phyloP scores from a whole-genome alignment of 2,888 invertebrate species.

The Thereva unica region DNA sequence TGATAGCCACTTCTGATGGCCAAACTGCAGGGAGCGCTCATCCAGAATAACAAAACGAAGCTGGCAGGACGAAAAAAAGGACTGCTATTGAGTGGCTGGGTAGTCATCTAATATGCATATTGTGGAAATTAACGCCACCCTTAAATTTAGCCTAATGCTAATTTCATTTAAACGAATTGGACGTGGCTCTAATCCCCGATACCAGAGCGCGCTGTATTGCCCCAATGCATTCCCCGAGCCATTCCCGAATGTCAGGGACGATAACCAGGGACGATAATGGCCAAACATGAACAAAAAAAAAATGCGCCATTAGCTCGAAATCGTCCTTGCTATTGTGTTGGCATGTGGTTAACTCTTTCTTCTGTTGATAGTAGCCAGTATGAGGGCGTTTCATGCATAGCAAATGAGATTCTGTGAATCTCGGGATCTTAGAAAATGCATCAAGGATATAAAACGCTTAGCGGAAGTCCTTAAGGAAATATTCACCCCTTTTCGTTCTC shows the following conservation, averaged over 20 bases:
- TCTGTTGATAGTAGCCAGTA: constrained; percentile 35
- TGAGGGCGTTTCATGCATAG: constrained; percentile 44
- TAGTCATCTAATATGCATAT: constrained; percentile 41
- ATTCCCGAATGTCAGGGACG: not conserved
- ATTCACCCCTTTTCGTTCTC: constrained; percentile 4
- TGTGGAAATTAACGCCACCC: constrained; percentile 40
- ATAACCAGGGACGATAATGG: constrained; percentile 6
- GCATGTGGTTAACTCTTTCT: constrained; percentile 36
- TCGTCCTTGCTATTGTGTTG: constrained; percentile 10
- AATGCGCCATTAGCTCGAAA: constrained; percentile 20
- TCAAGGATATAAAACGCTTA: not conserved
- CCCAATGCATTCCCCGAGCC: not conserved
- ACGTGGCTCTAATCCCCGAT: constrained; percentile 40
- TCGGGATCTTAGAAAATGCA: constrained; percentile 18
- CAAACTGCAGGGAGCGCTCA: constrained; percentile 26
- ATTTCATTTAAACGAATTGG: constrained; percentile 45
- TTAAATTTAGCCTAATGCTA: constrained; percentile 41
- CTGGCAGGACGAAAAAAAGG: constrained; percentile 4
- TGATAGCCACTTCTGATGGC: constrained; percentile 29
- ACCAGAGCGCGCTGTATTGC: not conserved
- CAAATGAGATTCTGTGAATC: constrained; percentile 41
- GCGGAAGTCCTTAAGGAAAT: constrained; percentile 24
- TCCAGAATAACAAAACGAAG: constrained; percentile 32
- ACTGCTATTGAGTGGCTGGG: constrained; percentile 30
- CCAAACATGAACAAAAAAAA: constrained; percentile 2